Conservation (phyloP, 1,140 invertebrate genomes). For the Stegodyphus dumicola region DNA sequence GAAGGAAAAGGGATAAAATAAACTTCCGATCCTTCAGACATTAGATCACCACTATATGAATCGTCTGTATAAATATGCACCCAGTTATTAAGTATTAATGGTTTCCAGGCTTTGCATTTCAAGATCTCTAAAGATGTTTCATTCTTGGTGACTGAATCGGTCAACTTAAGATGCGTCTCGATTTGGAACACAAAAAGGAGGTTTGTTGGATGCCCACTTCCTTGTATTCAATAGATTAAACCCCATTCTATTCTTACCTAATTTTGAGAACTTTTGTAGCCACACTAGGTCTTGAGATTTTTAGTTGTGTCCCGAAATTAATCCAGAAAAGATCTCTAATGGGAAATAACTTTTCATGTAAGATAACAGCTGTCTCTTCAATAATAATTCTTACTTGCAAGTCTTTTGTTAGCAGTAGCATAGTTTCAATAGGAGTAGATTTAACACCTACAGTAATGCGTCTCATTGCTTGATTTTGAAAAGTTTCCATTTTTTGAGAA, state of each 20-base stretch:
- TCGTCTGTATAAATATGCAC: no score
- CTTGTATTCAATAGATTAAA: no score
- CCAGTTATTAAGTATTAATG: neutral
- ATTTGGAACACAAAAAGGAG: neutral
- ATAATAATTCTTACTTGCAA: neutral
- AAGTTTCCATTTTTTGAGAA: neutral
- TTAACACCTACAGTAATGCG: neutral
- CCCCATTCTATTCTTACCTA: neutral
- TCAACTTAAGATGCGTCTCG: no score
- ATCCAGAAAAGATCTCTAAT: conserved; percentile 9
- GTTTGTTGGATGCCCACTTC: no score
- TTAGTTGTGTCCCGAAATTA: neutral
- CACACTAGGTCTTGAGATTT: neutral
- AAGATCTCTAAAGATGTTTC: neutral
- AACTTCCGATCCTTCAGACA: neutral
- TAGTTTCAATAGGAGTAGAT: neutral
- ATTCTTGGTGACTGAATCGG: no score
- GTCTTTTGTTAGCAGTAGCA: neutral
- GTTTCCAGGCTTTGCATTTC: no score
- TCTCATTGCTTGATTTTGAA: neutral
- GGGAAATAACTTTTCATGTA: conserved; percentile 18
- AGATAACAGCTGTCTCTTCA: conserved; percentile 5
- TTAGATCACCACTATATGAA: no score
- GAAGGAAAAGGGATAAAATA: conserved; percentile 4
- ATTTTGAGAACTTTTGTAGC: neutral